A percentile compares a stretch with the other conserved stretches of the same genome.
phyloP scores from a whole-genome alignment of 2,888 invertebrate species.

The Eurois occulta region DNA sequence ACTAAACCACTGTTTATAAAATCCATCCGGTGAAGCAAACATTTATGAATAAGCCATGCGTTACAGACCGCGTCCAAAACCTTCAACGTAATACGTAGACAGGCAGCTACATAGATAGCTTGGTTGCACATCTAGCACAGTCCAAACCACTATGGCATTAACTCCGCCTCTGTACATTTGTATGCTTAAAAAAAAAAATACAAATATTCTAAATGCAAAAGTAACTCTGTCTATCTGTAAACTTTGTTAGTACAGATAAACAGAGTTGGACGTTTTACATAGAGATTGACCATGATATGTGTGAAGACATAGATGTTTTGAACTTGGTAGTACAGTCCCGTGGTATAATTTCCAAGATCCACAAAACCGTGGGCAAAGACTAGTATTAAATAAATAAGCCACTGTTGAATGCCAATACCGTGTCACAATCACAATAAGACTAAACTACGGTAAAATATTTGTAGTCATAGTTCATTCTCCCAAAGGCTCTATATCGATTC shows the following conservation, averaged over 20 bases:
- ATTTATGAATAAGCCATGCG: not conserved
- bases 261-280: not conserved
- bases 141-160: not conserved
- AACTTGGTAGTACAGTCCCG: not conserved
- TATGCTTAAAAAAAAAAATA: not conserved
- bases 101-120: too few relatives aligned
- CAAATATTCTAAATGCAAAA: not conserved
- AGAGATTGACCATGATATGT: not conserved
- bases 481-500: conserved; percentile 13
- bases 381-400: not conserved
- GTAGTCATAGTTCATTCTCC: not conserved
- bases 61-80: too few relatives aligned
- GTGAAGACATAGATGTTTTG: not conserved
- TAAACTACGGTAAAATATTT: not conserved
- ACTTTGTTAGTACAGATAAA: not conserved
- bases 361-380: too few relatives aligned
- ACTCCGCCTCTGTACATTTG: not conserved
- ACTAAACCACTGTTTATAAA: not conserved
- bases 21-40: not conserved
- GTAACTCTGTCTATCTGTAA: not conserved
- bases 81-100: not conserved
- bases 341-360: not conserved
- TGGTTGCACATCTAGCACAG: too few relatives aligned
- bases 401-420: not conserved
- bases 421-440: not conserved